Evolutionary conservation across 2,888 invertebrate species (phyloP).

Genomic region (Orthosia cruda): DNA sequence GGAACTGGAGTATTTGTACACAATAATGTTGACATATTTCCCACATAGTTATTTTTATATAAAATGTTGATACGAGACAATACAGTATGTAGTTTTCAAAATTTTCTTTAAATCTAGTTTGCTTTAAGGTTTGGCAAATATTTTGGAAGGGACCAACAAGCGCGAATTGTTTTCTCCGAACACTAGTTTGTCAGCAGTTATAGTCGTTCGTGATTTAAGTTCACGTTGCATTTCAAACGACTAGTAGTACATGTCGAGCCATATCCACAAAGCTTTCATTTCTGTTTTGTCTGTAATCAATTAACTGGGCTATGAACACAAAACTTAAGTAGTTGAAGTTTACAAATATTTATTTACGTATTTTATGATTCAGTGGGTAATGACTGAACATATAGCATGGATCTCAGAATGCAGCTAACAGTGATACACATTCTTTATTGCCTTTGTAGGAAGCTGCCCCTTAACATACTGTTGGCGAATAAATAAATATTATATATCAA

Average conservation of each 20-base stretch:
- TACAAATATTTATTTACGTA: constrained; percentile 85
- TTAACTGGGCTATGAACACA: constrained; percentile 89
- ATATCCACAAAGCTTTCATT: constrained; percentile 77
- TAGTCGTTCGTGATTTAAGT: constrained; percentile 74
- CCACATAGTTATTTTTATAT: constrained; percentile 91
- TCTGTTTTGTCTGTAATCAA: constrained; percentile 79
- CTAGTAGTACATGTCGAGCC: constrained; percentile 78
- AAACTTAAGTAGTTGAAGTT: constrained; percentile 82
- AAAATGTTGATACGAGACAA: constrained; percentile 89
- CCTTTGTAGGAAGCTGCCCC: constrained; percentile 75
- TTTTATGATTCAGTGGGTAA: constrained; percentile 88
- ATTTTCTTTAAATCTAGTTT: constrained; percentile 78
- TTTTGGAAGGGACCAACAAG: constrained; percentile 91
- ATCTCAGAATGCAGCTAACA: constrained; percentile 91
- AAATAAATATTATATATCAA: constrained; percentile 62
- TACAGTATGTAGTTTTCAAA: constrained; percentile 88
- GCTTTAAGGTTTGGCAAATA: constrained; percentile 84
- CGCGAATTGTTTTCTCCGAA: constrained; percentile 76
- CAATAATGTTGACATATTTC: constrained; percentile 86
- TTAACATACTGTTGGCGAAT: constrained; percentile 68
- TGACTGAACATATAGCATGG: constrained; percentile 90
- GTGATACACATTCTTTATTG: constrained; percentile 80
- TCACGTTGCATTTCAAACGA: constrained; percentile 84
- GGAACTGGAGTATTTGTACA: constrained; percentile 89
- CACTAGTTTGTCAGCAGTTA: constrained; percentile 75